Percentiles rank a stretch among this genome's conserved stretches.
phyloP scores from a whole-genome alignment of 1,140 invertebrate species.

The Sarcophaga peregrina region DNA sequence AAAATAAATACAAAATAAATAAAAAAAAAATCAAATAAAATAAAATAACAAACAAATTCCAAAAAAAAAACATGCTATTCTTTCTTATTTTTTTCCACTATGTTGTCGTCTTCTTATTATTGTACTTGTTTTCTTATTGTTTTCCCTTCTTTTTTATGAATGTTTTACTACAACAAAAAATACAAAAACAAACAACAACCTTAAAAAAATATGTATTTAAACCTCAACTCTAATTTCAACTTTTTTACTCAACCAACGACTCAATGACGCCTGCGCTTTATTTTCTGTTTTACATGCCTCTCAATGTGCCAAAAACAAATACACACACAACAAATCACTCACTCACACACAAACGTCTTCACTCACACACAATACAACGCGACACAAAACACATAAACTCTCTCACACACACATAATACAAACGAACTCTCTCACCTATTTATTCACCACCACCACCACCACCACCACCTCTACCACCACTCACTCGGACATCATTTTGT shows the following conservation, averaged over 20 bases:
- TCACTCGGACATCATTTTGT: conserved; percentile 2
- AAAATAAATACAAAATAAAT: background rate
- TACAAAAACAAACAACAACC: conserved; percentile 42
- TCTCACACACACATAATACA: background rate
- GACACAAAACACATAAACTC: conserved; percentile 26
- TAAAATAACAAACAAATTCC: conserved; percentile 3
- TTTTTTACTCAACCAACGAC: conserved; percentile 42
- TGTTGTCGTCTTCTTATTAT: background rate
- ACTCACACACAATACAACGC: conserved; percentile 41
- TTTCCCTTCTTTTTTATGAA: conserved; percentile 33
- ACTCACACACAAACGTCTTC: conserved; percentile 35
- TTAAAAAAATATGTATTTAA: background rate
- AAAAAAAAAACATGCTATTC: conserved; percentile 32
- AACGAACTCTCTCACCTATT: background rate
- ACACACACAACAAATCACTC: conserved; percentile 24
- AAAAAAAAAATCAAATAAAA: conserved; percentile 11
- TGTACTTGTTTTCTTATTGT: conserved; percentile 21
- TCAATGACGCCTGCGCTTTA: conserved; percentile 44
- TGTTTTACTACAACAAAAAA: conserved; percentile 36
- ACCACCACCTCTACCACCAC: too few species aligned
- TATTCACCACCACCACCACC: background rate
- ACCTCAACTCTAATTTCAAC: conserved; percentile 42
- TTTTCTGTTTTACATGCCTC: conserved; percentile 37
- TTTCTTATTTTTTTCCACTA: conserved; percentile 33
- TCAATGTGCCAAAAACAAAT: conserved; percentile 24